Conservation (phyloP, 2,888 invertebrate species). For the Anthophora plumipes region DNA sequence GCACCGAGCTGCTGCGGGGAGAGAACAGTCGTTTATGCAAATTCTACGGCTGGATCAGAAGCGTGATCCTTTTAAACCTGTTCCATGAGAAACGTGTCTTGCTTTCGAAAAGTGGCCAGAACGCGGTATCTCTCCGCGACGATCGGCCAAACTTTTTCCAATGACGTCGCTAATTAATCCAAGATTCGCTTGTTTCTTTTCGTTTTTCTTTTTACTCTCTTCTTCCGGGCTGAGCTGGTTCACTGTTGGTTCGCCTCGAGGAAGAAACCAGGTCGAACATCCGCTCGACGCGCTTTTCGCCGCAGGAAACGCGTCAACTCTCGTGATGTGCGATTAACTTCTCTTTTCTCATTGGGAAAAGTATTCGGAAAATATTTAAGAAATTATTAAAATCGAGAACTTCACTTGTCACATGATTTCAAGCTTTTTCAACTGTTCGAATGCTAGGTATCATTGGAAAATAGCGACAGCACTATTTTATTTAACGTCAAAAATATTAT, state of each 20-base stretch:
- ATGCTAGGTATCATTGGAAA: no score
- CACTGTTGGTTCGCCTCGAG: neutral
- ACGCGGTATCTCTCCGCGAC: slow-evolving; percentile 19
- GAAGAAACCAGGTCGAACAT: slow-evolving; percentile 26
- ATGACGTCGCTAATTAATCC: slow-evolving; percentile 51
- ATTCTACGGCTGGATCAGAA: slow-evolving; percentile 32
- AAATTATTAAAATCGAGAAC: no score
- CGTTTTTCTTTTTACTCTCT: slow-evolving; percentile 1
- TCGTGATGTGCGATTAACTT: neutral
- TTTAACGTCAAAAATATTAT: no score
- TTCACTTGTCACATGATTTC: no score
- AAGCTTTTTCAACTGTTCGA: no score
- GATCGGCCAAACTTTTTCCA: slow-evolving; percentile 39
- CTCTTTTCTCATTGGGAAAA: no score
- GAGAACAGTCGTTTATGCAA: slow-evolving; percentile 58
- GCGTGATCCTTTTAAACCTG: slow-evolving; percentile 56
- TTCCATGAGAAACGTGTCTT: slow-evolving; percentile 55
- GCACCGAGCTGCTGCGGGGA: neutral
- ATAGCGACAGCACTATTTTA: no score
- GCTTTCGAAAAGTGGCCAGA: slow-evolving; percentile 42
- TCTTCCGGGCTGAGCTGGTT: no score
- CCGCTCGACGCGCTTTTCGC: neutral
- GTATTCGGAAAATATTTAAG: no score
- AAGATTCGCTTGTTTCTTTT: slow-evolving; percentile 13
- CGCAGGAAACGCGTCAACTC: slow-evolving; percentile 4